phyloP scores from a whole-genome alignment of 2,888 invertebrate species.

The Cantharis flavilabris region DNA sequence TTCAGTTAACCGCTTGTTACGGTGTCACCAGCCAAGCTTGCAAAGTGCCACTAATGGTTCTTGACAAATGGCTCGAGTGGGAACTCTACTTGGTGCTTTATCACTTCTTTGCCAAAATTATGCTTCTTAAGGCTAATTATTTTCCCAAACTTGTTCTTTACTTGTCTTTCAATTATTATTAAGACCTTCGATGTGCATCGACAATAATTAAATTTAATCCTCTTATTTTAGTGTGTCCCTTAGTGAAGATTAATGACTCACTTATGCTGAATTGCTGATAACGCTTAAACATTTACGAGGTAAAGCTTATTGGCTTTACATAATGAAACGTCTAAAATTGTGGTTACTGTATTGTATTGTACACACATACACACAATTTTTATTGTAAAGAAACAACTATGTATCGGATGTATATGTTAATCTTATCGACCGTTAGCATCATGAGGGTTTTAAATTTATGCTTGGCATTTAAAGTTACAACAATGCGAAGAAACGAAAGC shows the following conservation, averaged over 20 bases:
- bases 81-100: constrained; percentile 34
- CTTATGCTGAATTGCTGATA: constrained; percentile 14
- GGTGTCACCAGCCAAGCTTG: constrained; percentile 48
- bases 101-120: constrained; percentile 22
- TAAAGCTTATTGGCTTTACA: constrained; percentile 35
- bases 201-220: not conserved
- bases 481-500: constrained; percentile 2
- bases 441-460: constrained; percentile 18
- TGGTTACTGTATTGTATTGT: constrained; percentile 9
- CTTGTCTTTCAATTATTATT: not conserved
- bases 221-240: constrained; percentile 16
- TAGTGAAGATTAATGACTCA: constrained; percentile 25
- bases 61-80: constrained; percentile 49
- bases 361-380: not conserved
- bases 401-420: not conserved
- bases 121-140: constrained; percentile 17
- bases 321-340: constrained; percentile 40
- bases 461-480: constrained; percentile 15
- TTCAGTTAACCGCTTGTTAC: constrained; percentile 53
- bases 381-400: not conserved
- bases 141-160: constrained; percentile 8
- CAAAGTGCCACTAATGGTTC: constrained; percentile 51
- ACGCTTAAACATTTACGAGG: constrained; percentile 19
- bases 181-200: not conserved
- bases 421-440: not conserved